Evolutionary conservation across 2,888 invertebrate genomes (phyloP).

Genomic region (Caenorhabditis sulstoni): DNA sequence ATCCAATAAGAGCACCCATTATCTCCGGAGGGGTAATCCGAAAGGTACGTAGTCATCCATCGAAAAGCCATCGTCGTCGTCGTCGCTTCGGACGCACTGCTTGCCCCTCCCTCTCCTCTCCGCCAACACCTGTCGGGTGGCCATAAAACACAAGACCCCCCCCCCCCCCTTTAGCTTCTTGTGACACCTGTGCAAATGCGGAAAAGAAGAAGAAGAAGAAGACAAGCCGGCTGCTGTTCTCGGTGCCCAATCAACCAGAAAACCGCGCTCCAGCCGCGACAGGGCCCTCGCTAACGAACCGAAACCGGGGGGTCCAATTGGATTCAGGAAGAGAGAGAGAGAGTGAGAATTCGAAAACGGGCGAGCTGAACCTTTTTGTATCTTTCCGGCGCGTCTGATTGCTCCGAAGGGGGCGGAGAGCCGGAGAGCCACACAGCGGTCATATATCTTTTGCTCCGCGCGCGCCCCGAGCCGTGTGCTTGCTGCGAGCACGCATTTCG

Average conservation of each 20-base stretch:
- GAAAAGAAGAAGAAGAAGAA: slow-evolving; percentile 3
- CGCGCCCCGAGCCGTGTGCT: too few species aligned
- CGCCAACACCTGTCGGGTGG: slow-evolving; percentile 43
- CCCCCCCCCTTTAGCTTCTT: slow-evolving; percentile 3
- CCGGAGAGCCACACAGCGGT: background rate
- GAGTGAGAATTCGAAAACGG: background rate
- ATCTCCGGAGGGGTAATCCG: too few species aligned
- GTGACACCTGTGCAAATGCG: slow-evolving; percentile 45
- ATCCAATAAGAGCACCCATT: too few species aligned
- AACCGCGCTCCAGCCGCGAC: background rate
- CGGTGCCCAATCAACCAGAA: slow-evolving; percentile 9
- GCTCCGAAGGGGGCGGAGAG: slow-evolving; percentile 1
- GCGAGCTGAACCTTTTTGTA: background rate
- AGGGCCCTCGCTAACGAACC: slow-evolving; percentile 32
- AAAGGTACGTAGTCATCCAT: too few species aligned
- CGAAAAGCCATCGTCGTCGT: too few species aligned
- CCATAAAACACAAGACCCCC: slow-evolving; percentile 20
- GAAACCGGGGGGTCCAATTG: background rate
- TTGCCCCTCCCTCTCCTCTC: too few species aligned
- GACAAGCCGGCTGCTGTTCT: background rate
- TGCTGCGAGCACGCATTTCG: background rate
- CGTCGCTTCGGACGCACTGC: too few species aligned
- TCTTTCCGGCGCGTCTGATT: slow-evolving; percentile 21
- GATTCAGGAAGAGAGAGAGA: background rate
- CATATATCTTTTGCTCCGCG: slow-evolving; percentile 30